phyloP scores from a whole-genome alignment of 2,888 invertebrate species.

The Drosophila yooni region DNA sequence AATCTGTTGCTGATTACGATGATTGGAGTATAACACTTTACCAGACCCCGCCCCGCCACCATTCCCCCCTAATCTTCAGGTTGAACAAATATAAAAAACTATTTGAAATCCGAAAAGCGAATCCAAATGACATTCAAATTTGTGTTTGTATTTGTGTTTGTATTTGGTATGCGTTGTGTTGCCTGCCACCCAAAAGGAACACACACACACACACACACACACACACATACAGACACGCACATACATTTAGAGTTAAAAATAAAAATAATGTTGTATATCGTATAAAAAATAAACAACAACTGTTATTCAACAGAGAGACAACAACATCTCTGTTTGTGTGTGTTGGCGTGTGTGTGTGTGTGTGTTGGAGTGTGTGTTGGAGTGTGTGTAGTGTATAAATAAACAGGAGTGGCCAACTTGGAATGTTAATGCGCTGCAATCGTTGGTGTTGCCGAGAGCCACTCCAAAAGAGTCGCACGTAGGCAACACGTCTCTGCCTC shows the following conservation, averaged over 20 bases:
- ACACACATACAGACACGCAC: neutral
- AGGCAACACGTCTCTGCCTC: conserved; percentile 40
- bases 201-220: conserved; percentile 2
- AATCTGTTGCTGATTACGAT: neutral
- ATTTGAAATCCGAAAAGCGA: conserved; percentile 6
- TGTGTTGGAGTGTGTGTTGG: conserved; percentile 22
- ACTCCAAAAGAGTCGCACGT: conserved; percentile 66
- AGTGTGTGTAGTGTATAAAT: conserved; percentile 50
- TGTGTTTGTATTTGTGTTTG: conserved; percentile 24
- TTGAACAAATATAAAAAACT: neutral
- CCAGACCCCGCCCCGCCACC: neutral
- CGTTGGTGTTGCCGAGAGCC: conserved; percentile 66
- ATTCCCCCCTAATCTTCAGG: neutral
- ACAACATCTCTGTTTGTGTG: conserved; percentile 20
- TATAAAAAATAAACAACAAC: conserved; percentile 65
- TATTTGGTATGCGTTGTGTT: conserved; percentile 39
- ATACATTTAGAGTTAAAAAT: conserved; percentile 17
- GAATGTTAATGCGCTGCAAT: conserved; percentile 80
- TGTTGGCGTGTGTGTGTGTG: conserved; percentile 9
- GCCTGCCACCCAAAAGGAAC: conserved; percentile 46
- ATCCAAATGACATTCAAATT: conserved; percentile 56
- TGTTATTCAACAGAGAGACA: conserved; percentile 70
- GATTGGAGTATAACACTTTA: neutral
- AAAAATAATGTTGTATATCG: conserved; percentile 55
- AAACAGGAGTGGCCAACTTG: conserved; percentile 80